Evolutionary conservation across 37 sponge, comb jelly and placozoan species (phyloP).

Genomic region (Agelas oroides): DNA sequence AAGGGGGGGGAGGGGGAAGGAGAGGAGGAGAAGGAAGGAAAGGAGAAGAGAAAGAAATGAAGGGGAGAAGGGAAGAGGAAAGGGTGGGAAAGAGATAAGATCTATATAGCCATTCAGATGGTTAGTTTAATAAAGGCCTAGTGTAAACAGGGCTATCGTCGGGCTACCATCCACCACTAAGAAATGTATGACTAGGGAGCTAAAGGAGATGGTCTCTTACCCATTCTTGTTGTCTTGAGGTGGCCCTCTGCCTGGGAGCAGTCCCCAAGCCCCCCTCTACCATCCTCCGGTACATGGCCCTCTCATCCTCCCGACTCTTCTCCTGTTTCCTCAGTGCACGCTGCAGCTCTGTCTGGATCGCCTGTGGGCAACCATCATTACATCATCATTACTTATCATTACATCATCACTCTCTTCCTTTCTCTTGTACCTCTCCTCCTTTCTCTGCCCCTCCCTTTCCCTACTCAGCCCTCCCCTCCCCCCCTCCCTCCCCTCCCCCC

Average conservation of each 20-base stretch:
- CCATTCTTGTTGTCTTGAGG: neutral
- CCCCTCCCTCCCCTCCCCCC: neutral
- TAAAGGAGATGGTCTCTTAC: too few species aligned
- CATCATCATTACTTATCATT: neutral
- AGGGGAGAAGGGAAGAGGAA: neutral
- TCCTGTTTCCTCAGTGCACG: slow-evolving; percentile 10
- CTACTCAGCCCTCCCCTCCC: neutral
- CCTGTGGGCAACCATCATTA: too few species aligned
- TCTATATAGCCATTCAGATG: too few species aligned
- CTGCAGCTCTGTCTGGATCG: slow-evolving; percentile 8
- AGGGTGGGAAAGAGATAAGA: too few species aligned
- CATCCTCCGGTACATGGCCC: slow-evolving; percentile 63
- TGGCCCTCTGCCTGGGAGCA: neutral
- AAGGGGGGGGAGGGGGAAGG: neutral
- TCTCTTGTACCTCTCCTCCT: slow-evolving; percentile 51
- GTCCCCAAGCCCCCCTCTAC: slow-evolving; percentile 18
- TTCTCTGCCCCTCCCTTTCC: neutral
- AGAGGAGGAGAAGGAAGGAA: neutral
- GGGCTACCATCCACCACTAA: neutral
- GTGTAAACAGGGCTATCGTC: neutral
- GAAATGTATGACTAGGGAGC: neutral
- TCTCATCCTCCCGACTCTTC: slow-evolving; percentile 32
- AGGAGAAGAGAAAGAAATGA: neutral
- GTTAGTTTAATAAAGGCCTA: too few species aligned
- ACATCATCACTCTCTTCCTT: slow-evolving; percentile 23